phyloP scores from a whole-genome alignment of 2,113 vertebrate species.

The Pithys albifrons region DNA sequence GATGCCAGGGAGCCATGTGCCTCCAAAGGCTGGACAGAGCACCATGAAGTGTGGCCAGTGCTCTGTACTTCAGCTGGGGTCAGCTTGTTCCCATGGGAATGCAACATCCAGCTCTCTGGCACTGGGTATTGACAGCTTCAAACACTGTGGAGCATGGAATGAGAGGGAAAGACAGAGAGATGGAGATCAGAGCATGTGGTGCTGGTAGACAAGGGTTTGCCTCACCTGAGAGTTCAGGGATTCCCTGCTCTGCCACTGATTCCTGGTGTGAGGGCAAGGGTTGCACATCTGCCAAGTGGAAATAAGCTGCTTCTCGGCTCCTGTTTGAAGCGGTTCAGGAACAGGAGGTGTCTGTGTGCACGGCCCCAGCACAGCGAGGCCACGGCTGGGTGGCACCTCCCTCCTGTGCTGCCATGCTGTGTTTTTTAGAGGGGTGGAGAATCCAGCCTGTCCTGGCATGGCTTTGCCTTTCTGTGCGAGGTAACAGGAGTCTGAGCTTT shows the following conservation, averaged over 20 bases:
- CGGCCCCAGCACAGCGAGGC: neutral
- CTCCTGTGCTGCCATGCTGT: neutral
- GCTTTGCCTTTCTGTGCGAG: neutral
- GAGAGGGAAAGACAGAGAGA: neutral
- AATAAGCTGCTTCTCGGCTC: neutral
- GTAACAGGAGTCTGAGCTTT: neutral
- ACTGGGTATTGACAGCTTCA: neutral
- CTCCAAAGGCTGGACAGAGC: neutral
- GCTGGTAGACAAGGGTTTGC: neutral
- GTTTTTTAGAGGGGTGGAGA: neutral
- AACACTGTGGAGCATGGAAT: neutral
- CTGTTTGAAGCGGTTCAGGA: neutral
- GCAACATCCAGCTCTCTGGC: neutral
- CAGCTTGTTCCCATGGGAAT: neutral
- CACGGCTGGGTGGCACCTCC: neutral
- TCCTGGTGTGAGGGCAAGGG: fast-evolving
- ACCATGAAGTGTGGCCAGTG: neutral
- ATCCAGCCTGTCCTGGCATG: neutral
- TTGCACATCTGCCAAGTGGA: neutral
- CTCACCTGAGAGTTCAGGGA: neutral
- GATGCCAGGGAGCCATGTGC: neutral
- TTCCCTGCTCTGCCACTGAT: neutral
- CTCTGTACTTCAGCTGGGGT: neutral
- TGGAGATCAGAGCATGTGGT: neutral
- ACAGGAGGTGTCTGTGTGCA: neutral